Evolutionary conservation across 2,113 vertebrate genomes (phyloP), one percentile per base, ranked within the genome.

Genomic region (Sturnus vulgaris): DNA sequence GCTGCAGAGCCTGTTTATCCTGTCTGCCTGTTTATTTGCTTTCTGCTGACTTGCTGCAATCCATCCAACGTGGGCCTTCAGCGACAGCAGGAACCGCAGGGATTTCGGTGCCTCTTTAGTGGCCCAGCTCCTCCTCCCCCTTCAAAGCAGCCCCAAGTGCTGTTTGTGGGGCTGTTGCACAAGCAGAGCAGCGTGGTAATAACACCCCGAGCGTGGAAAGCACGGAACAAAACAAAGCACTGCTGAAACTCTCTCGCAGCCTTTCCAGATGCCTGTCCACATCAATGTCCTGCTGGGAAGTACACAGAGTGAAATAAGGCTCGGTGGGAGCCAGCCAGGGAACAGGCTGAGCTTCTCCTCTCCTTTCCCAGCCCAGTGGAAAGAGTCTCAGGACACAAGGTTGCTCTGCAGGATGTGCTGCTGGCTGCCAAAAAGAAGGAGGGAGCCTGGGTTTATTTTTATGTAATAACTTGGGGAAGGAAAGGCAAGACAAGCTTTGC

Each of bases 261-360:
- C 78, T 93, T 87, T 91, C 57, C 88, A 90, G 93, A 82, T 87
- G 90, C 84, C 78, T 76, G 92, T 89, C 90, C 93, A 10, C 87
- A 82, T 76, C 70, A 23, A 0, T 5, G 63, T 85, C 93, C 93
- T 60, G 90, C 90, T 91, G 90, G 81, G 95, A 78, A 81, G 86
- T 14, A 19, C 66, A 10, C 27, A 11, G 78, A 40, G 95, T 16
- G 73, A 79, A 91, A 64, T 40, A 19, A 87, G 16, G 82, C 75
- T 76, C 25, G 3, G 87, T 47, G 73, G 87, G 84, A 92, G 56
- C 72, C 61, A 40, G 84, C 39, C 81, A 78, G 60, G 77, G 81
- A 80, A 50, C 0, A 4, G 16, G 20, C 57, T 68, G 39, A 12
- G 2, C 78, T 87, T 33, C 72, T 94, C 47, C 63, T 68, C 44